Evolutionary conservation across 92 coral and sea anemone genomes (phyloP), one percentile per base, ranked within the genome.

Genomic region (Diadumene lineata): DNA sequence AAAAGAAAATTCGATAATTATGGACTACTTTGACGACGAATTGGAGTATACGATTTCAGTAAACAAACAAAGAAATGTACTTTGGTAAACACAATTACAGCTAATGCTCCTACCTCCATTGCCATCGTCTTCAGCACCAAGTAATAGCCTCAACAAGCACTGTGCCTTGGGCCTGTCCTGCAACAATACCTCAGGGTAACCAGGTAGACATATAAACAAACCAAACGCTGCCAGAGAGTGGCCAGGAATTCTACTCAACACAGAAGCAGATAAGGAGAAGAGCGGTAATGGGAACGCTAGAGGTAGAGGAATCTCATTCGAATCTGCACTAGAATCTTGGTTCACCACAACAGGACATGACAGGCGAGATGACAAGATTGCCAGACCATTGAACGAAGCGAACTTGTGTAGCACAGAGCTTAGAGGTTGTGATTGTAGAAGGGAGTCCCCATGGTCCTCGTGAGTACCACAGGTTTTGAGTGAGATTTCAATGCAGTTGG

Each of bases 71-170:
- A n/a, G n/a, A n/a, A n/a, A n/a, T n/a, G n/a, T n/a, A n/a, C n/a
- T n/a, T n/a, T n/a, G n/a, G n/a, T n/a, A n/a, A n/a, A n/a, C n/a
- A n/a, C n/a, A n/a, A n/a, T n/a, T n/a, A n/a, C n/a, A n/a, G n/a
- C n/a, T n/a, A n/a, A n/a, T n/a, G n/a, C n/a, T n/a, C 48, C 88
- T 65, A 94, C 98, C 98, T 85, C 98, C 98, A 53, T 94, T 88
- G 19, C 97, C 93, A 63, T 89, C 92, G 62, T 94, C 97, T 43
- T 94, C 96, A 34, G 97, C 90, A 0, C 98, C 98, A 56, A 94
- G 90, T n/a, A 94, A 83, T 78, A 94, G 70, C 64, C 98, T 88
- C 66, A 94, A 72, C 64, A 94, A 82, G 64, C 87, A 94, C 65
- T 91, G 92, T 29, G 98, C 98, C 31, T 79, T 88, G 58, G 84